Percentiles rank a stretch among this genome's conserved stretches.
These are phyloP conservation scores for Burhinus bistriatus DNA, from an alignment of 2,113 vertebrate genomes.

Conservation along the genomic window DNA sequence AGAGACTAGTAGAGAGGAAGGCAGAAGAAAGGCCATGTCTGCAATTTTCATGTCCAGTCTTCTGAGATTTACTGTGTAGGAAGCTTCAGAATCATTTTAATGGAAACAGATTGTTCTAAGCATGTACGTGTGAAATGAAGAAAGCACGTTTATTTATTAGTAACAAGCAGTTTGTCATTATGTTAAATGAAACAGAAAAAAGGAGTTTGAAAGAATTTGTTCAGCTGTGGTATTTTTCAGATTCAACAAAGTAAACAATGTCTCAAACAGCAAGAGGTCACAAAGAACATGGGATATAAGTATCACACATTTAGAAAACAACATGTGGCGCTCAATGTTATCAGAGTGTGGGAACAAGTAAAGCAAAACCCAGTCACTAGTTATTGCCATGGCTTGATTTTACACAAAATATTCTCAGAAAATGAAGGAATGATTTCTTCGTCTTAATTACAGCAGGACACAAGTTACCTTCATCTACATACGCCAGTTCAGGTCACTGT, in stretches of 20 bases:
- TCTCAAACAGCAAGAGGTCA: background rate
- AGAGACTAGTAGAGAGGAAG: background rate
- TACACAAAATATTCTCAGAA: background rate
- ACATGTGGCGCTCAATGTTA: background rate
- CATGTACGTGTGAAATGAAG: background rate
- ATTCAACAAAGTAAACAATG: background rate
- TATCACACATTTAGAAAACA: background rate
- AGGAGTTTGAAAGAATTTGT: background rate
- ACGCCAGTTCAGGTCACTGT: background rate
- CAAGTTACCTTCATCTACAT: background rate
- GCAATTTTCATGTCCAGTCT: background rate
- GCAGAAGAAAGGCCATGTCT: background rate
- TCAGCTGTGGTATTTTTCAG: background rate
- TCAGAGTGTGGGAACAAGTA: background rate
- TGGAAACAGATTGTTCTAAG: background rate
- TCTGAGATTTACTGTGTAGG: background rate
- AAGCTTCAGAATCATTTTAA: background rate
- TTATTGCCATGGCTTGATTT: background rate
- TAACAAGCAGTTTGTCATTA: background rate
- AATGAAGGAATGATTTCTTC: background rate
- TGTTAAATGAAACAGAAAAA: background rate
- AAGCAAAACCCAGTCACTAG: background rate
- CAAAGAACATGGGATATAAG: background rate
- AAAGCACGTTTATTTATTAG: background rate
- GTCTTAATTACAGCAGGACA: background rate